A percentile compares a stretch with the other conserved stretches of the same genome.
These are phyloP conservation scores for Sphecodes monilicornis DNA, from an alignment of 2,888 invertebrate species.

Conservation along the genomic window DNA sequence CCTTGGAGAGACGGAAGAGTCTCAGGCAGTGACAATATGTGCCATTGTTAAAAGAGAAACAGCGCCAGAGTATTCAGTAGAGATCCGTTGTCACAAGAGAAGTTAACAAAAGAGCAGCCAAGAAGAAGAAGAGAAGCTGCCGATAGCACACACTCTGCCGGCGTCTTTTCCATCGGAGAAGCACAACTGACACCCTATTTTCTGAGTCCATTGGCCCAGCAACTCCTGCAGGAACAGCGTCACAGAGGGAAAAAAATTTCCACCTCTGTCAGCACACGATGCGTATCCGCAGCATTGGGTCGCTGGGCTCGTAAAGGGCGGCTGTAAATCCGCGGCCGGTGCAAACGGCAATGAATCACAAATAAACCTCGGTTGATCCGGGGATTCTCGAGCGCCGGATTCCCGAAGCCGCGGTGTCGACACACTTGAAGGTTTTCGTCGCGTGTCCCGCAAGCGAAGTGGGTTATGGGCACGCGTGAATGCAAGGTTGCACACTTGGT, in stretches of 20 bases:
- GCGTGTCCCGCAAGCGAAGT: conserved; percentile 19
- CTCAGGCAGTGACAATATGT: neutral
- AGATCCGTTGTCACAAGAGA: neutral
- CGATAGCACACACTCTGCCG: neutral
- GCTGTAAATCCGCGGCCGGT: conserved; percentile 2
- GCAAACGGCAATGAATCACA: conserved; percentile 49
- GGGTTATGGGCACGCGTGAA: conserved; percentile 2
- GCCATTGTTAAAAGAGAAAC: neutral
- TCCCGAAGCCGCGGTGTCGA: conserved; percentile 27
- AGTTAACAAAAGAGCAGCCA: neutral
- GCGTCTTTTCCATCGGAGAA: neutral
- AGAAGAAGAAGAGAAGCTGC: neutral
- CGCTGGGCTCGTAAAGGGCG: neutral
- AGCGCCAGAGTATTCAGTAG: neutral
- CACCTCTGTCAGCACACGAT: neutral
- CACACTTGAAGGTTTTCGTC: conserved; percentile 61
- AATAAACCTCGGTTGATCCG: conserved; percentile 58
- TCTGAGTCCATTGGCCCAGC: neutral
- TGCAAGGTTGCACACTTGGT: neutral
- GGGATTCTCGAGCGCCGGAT: conserved; percentile 56
- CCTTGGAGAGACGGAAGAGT: neutral
- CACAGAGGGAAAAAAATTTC: neutral
- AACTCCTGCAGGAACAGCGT: neutral
- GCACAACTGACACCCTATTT: neutral
- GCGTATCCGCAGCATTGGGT: neutral